Conservation (phyloP, 2,888 invertebrate species). For the Flexamia atlantica region DNA sequence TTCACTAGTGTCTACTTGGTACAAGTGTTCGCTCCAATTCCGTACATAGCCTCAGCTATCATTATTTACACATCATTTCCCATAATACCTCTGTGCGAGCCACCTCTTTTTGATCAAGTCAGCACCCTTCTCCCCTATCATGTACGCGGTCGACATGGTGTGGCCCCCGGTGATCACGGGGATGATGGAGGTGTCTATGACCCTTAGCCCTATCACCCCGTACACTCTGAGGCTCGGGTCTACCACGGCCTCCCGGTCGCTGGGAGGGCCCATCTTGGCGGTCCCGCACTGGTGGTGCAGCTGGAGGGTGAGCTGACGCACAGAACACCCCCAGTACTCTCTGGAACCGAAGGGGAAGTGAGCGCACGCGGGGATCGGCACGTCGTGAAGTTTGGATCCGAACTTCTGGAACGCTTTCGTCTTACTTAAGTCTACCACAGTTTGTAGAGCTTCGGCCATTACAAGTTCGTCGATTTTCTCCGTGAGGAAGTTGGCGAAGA, state of each 20-base stretch:
- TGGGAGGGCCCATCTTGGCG: constrained; percentile 81
- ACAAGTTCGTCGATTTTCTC: constrained; percentile 66
- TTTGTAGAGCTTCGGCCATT: constrained; percentile 69
- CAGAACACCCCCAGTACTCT: constrained; percentile 79
- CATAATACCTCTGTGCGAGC: constrained; percentile 33
- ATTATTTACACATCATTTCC: not conserved
- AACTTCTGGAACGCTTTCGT: constrained; percentile 69
- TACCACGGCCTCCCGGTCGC: constrained; percentile 77
- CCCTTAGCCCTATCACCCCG: constrained; percentile 77
- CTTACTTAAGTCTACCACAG: constrained; percentile 70
- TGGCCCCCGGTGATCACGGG: constrained; percentile 78
- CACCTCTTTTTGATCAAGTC: constrained; percentile 72
- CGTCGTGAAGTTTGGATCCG: constrained; percentile 75
- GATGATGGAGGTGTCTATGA: constrained; percentile 78
- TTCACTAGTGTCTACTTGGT: no score
- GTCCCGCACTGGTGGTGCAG: constrained; percentile 85
- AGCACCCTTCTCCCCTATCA: constrained; percentile 74
- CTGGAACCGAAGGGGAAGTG: constrained; percentile 66
- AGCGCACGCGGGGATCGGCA: constrained; percentile 78
- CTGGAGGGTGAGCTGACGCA: constrained; percentile 77
- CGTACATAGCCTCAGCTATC: no score
- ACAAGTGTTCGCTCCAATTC: no score
- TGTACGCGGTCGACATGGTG: constrained; percentile 78
- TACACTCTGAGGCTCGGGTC: constrained; percentile 76
- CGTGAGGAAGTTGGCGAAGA: constrained; percentile 68